Percentiles rank a stretch among this genome's conserved stretches.
phyloP scores from a whole-genome alignment of 2,888 invertebrate genomes.

The Acanthacorydalis orientalis region DNA sequence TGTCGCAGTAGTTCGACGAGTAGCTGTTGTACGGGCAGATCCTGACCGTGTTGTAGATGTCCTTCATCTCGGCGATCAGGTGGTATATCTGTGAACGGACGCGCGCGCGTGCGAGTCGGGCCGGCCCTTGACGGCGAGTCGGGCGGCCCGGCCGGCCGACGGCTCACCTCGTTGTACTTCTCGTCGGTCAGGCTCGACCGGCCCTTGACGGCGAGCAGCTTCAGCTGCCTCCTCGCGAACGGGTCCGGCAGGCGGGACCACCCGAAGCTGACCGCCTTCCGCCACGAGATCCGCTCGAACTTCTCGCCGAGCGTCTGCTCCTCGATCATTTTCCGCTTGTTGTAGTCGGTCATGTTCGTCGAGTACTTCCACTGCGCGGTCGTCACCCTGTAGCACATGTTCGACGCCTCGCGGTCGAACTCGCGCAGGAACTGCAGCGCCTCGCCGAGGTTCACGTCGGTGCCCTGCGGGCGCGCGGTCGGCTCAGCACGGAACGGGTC shows the following conservation, averaged over 20 bases:
- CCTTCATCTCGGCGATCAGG: constrained; percentile 61
- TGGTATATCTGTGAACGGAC: constrained; percentile 40
- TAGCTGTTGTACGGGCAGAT: constrained; percentile 49
- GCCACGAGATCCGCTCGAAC: constrained; percentile 61
- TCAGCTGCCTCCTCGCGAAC: constrained; percentile 47
- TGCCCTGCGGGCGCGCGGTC: constrained; percentile 43
- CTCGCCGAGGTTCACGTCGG: constrained; percentile 46
- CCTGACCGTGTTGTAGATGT: constrained; percentile 52
- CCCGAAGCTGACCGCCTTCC: constrained; percentile 50
- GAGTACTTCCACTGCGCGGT: constrained; percentile 60
- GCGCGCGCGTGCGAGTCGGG: too few species aligned
- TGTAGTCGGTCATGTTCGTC: constrained; percentile 57
- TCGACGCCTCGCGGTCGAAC: constrained; percentile 53
- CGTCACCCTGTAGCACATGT: constrained; percentile 53
- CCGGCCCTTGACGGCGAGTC: too few species aligned
- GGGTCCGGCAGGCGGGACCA: constrained; percentile 50
- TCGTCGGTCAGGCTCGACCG: constrained; percentile 58
- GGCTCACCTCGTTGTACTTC: constrained; percentile 48
- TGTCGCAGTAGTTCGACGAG: constrained; percentile 35
- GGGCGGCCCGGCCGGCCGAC: neutral
- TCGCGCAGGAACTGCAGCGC: constrained; percentile 54
- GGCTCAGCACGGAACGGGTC: too few species aligned
- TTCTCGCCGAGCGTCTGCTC: constrained; percentile 52
- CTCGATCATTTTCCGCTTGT: constrained; percentile 52
- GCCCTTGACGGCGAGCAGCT: constrained; percentile 50